Evolutionary conservation across 37 sponge, comb jelly and placozoan genomes (phyloP).

Genomic region (Mnemiopsis leidyi): DNA sequence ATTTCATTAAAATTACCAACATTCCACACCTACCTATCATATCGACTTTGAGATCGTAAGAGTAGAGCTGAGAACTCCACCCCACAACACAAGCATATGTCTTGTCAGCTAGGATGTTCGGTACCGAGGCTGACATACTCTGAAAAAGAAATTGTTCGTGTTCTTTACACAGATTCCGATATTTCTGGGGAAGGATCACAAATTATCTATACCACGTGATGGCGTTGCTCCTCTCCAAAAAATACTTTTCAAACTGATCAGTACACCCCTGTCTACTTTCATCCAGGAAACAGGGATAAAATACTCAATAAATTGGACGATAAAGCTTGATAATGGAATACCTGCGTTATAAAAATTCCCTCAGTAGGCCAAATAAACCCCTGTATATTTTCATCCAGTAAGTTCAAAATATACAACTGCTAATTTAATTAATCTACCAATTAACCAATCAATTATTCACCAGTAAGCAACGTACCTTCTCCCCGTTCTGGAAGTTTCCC

Average conservation of each 20-base stretch:
- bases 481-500: background rate
- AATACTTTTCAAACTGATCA: too few species aligned
- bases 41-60: background rate
- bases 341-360: too few species aligned
- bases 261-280: too few species aligned
- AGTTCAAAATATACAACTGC: too few species aligned
- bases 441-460: background rate
- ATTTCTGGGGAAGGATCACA: background rate
- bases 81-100: conserved; percentile 31
- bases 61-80: background rate
- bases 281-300: too few species aligned
- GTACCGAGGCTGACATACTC: background rate
- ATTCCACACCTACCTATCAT: conserved; percentile 29
- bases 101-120: background rate
- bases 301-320: too few species aligned
- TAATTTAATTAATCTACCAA: background rate
- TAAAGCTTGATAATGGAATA: too few species aligned
- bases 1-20: too few species aligned
- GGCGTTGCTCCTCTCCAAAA: too few species aligned
- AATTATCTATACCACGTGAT: too few species aligned
- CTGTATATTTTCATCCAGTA: too few species aligned
- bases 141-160: background rate
- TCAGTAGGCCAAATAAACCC: too few species aligned
- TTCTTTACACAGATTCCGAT: background rate
- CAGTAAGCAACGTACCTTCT: background rate